A percentile compares a stretch with the other conserved stretches of the same genome.
Evolutionary conservation across 2,888 invertebrate species (phyloP).

Genomic region (Syrista parreyssii): DNA sequence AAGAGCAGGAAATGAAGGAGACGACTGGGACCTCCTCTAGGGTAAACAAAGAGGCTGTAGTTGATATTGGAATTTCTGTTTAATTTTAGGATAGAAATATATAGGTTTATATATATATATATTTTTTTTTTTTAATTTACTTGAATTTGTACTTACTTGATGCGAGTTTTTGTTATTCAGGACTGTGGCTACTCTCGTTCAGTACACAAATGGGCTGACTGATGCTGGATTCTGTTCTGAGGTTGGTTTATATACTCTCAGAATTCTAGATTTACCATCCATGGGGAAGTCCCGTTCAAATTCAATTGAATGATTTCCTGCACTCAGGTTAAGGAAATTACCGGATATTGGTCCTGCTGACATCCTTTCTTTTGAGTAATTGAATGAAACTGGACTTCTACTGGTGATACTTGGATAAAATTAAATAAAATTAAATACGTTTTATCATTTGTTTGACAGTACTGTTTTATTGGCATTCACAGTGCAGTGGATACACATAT

Average conservation of each 20-base stretch:
- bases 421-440: background rate
- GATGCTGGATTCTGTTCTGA: constrained; percentile 20
- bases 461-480: background rate
- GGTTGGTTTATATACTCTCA: constrained; percentile 27
- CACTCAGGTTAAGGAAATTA: constrained; percentile 18
- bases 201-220: constrained; percentile 20
- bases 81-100: background rate
- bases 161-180: background rate
- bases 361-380: background rate
- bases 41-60: background rate
- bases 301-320: constrained; percentile 27
- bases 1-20: background rate
- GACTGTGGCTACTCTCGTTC: constrained; percentile 7
- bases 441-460: background rate
- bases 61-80: background rate
- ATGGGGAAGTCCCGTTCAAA: constrained; percentile 1
- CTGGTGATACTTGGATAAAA: background rate
- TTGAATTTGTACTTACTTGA: background rate
- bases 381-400: background rate
- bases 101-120: background rate
- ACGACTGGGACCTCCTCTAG: background rate
- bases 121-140: too few relatives aligned
- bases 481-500: background rate
- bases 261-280: background rate
- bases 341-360: background rate